Evolutionary conservation across 2,888 invertebrate genomes (phyloP).

Genomic region (Acanthococcus lagerstroemiae): DNA sequence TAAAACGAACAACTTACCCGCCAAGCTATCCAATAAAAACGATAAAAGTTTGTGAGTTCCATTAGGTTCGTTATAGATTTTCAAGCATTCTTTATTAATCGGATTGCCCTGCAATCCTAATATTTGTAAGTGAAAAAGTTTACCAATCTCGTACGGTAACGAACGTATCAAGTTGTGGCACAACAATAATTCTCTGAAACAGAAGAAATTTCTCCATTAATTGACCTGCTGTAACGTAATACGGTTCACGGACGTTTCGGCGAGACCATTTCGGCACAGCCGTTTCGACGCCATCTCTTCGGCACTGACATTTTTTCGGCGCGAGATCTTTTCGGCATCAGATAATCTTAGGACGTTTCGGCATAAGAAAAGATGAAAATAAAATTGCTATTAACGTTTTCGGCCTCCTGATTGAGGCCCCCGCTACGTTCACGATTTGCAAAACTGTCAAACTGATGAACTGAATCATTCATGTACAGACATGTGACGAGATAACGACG

Average conservation of each 20-base stretch:
- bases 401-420: no score
- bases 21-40: constrained; percentile 90
- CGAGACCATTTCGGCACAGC: no score
- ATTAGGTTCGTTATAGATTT: constrained; percentile 83
- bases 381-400: no score
- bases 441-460: background rate
- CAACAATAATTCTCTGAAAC: constrained; percentile 76
- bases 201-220: background rate
- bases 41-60: constrained; percentile 89
- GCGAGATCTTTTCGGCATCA: no score
- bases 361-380: no score
- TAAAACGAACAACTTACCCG: no score
- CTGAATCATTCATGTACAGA: no score
- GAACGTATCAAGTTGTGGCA: constrained; percentile 89
- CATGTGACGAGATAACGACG: no score
- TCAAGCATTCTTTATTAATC: constrained; percentile 80
- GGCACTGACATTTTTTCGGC: no score
- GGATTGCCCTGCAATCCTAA: constrained; percentile 91
- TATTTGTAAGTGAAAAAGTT: constrained; percentile 89
- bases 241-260: background rate
- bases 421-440: no score
- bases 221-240: background rate
- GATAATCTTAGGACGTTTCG: no score
- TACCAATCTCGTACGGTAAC: constrained; percentile 93
- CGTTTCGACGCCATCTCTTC: no score